Evolutionary conservation across 2,113 vertebrate genomes (phyloP), one percentile per base, ranked within the genome.

Genomic region (Todiramphus saurophagus): DNA sequence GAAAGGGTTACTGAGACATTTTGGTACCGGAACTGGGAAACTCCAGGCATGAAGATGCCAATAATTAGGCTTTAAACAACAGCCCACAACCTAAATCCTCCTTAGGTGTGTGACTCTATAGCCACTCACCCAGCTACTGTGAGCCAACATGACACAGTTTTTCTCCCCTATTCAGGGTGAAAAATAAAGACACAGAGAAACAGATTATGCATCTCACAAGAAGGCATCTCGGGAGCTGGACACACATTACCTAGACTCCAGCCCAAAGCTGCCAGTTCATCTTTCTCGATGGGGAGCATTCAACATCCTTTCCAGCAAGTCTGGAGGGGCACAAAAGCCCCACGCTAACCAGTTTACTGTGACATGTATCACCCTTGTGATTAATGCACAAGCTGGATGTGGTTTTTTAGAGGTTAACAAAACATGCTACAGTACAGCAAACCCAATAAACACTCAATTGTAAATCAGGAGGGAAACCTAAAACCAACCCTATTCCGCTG

Each of bases 381-480:
- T 85, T 69, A 69, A 96, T 89, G 89, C 77, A 66, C 27, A 11
- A 58, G 62, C 62, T 43, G 58, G 50, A 28, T 27, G 66, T 3
- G 12, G 2, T 46, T 50, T 83, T 67, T 76, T 17, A 35, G 94
- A 95, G 92, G 76, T 91, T 95, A 97, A 94, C 87, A 89, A 94
- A 97, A 96, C 92, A 74, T 23, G 48, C 85, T 85, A 70, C 84
- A 86, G 62, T 83, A 83, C 87, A 95, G 91, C 77, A 90, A 91
- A 94, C 89, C 87, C 25, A 94, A 96, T 96, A 96, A 97, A 94
- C 87, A 90, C 82, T 95, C 80, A 5, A 63, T 75, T 91, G 75
- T 93, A 94, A 94, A 96, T 94, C 94, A 96, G 80, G 73, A 96
- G 63, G 84, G 94, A 94, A 93, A 86, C 82, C 87, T 60, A 90